Conservation (phyloP, 2,888 invertebrate species). For the Dynastes hyllus region DNA sequence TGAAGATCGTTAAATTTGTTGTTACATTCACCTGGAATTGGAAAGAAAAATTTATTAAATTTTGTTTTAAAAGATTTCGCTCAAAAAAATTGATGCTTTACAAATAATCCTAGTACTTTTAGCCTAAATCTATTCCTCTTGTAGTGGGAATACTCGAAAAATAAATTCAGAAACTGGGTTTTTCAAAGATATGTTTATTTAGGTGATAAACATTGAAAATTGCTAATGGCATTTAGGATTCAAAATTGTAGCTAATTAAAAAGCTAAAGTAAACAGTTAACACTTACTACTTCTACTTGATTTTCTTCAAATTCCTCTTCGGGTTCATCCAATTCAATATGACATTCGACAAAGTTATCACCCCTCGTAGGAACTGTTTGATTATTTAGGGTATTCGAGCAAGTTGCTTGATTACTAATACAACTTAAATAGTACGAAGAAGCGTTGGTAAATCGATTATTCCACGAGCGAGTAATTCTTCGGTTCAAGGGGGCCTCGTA, state of each 20-base stretch:
- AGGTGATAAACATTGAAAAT: no score
- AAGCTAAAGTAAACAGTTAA: neutral
- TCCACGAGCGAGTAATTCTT: constrained; percentile 9
- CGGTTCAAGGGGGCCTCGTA: neutral
- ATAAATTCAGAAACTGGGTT: no score
- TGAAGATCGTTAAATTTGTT: neutral
- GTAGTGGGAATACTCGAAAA: neutral
- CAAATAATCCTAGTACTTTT: no score
- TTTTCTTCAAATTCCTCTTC: neutral
- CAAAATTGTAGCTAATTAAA: no score
- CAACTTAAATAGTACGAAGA: constrained; percentile 31
- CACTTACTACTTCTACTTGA: constrained; percentile 17
- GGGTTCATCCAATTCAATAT: neutral
- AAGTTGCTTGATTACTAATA: constrained; percentile 20
- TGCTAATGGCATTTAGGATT: no score
- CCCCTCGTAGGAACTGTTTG: constrained; percentile 6
- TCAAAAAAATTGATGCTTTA: no score
- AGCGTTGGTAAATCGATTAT: neutral
- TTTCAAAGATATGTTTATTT: no score
- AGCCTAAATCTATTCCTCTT: no score
- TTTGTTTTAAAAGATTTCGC: no score
- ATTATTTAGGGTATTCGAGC: neutral
- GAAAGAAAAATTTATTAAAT: neutral
- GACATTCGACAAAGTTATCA: constrained; percentile 6
- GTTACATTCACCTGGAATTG: neutral